Percentiles rank a stretch among this genome's conserved stretches.
These are phyloP conservation scores for Zygogramma bicolorata DNA, from an alignment of 2,888 invertebrate species.

Conservation along the genomic window DNA sequence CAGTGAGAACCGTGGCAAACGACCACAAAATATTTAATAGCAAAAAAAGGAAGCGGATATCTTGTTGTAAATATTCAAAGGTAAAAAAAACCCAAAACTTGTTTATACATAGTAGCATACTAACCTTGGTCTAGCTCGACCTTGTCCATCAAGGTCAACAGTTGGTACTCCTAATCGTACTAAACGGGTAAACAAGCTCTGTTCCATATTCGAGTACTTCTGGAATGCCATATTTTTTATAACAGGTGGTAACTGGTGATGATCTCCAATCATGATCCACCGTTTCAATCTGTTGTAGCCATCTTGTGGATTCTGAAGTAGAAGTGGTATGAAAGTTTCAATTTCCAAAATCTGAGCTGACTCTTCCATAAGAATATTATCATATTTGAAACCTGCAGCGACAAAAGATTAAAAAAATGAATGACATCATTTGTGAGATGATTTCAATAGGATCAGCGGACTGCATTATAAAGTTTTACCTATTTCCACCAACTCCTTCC, in stretches of 20 bases:
- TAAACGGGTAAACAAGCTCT: conserved; percentile 96
- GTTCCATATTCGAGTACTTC: conserved; percentile 99
- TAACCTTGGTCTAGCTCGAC: conserved; percentile 88
- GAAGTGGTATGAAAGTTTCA: conserved; percentile 97
- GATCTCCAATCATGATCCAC: conserved; percentile 99
- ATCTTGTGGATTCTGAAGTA: conserved; percentile 98
- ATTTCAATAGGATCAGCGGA: background rate
- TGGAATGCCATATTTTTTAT: conserved; percentile 99
- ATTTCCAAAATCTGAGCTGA: conserved; percentile 99
- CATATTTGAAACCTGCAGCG: conserved; percentile 86
- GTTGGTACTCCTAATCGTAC: conserved; percentile 97
- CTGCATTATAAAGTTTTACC: conserved; percentile 67
- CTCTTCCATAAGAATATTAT: conserved; percentile 99
- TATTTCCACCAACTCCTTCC: conserved; percentile 95
- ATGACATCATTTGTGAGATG: no score
- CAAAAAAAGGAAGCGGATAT: background rate
- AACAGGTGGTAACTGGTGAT: conserved; percentile 98
- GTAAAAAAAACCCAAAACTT: background rate
- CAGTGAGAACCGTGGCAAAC: no score
- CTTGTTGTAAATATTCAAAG: no score
- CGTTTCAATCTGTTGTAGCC: conserved; percentile 95
- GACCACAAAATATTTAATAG: no score
- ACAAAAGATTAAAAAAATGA: no score
- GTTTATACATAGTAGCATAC: background rate
- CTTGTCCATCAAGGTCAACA: conserved; percentile 97